Base-by-base conservation (phyloP, 2,888 invertebrate species). In the Ophion ventricosus region DNA sequence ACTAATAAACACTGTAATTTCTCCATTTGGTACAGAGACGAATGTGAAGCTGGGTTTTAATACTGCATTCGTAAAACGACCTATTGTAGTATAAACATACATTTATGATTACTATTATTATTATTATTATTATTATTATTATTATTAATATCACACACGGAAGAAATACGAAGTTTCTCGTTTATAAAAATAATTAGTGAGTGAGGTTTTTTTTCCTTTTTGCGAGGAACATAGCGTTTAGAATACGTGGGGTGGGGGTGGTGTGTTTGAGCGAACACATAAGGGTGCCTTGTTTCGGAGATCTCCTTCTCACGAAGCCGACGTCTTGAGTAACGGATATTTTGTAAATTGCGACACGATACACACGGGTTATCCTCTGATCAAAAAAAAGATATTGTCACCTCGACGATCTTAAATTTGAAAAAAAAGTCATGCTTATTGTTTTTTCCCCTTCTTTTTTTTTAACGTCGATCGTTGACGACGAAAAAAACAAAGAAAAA, bases 271-370 rank as follows among this genome's bases (percentile, higher is more conserved):
- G 83, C 80, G 78, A 82, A 84, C 84, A 86, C 86, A 86, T 82
- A 77, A 84, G 87, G 86, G 87, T 87, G 87, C 87, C 87, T 87
- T 87, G 74, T 85, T 80, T 86, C 80, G 63, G 77, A 77, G 77
- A 69, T 73, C 59, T 26, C 17, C n/a, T 75, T 74, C 64, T 70
- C 74, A 54, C 84, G 77, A 73, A 82, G 82, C 63, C 20, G 70
- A 74, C 56, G 64, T 80, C 82, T 80, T 40, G 7, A 25, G 25
- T 73, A 61, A 73, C 70, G 29, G 17, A 40, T 73, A 73, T 73
- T 73, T 73, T 61, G 59, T 67, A 40, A 57, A 70, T 73, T 17
- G 25, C 40, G 61, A 49, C 10, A 7, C 29, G 23, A 63, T 14
- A 23, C 3, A 26, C 11, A 11, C 74, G 7, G 29, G 40, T 56